Evolutionary conservation across 2,113 vertebrate species (phyloP).

Genomic region (Tautogolabrus adspersus): DNA sequence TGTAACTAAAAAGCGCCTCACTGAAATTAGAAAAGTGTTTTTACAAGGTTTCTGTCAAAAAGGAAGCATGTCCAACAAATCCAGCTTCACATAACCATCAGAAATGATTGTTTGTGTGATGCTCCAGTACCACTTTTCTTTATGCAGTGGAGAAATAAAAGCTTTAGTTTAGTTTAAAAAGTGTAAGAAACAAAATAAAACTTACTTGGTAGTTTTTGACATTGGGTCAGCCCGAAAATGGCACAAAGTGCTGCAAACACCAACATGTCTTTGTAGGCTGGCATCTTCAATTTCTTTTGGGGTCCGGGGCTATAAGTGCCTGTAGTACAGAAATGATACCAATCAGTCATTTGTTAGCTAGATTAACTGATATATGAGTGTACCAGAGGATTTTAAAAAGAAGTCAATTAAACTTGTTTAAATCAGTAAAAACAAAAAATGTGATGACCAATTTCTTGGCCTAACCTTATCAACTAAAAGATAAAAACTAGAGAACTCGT

Average conservation of each 20-base stretch:
- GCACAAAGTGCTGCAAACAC: slow-evolving; percentile 69
- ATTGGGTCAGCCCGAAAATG: slow-evolving; percentile 64
- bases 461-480: too few relatives aligned
- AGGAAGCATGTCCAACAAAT: too few relatives aligned
- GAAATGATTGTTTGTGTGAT: too few relatives aligned
- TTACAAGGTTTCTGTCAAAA: too few relatives aligned
- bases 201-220: slow-evolving; percentile 83
- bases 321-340: slow-evolving; percentile 50
- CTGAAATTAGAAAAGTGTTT: too few relatives aligned
- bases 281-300: slow-evolving; percentile 64
- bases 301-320: slow-evolving; percentile 64
- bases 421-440: too few relatives aligned
- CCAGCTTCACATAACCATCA: too few relatives aligned
- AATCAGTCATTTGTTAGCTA: not conserved
- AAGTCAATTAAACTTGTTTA: not conserved
- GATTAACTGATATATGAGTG: not conserved
- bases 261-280: slow-evolving; percentile 66
- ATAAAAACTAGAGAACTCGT: too few relatives aligned
- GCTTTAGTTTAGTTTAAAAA: not conserved
- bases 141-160: too few relatives aligned
- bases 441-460: too few relatives aligned
- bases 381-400: not conserved
- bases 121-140: too few relatives aligned
- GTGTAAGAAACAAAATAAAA: slow-evolving; percentile 6
- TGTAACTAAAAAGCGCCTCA: too few relatives aligned